A percentile compares a stretch with the other conserved stretches of the same genome.
These are phyloP conservation scores for Dryobates pubescens DNA, from an alignment of 2,797 vertebrate genomes.

Conservation along the genomic window DNA sequence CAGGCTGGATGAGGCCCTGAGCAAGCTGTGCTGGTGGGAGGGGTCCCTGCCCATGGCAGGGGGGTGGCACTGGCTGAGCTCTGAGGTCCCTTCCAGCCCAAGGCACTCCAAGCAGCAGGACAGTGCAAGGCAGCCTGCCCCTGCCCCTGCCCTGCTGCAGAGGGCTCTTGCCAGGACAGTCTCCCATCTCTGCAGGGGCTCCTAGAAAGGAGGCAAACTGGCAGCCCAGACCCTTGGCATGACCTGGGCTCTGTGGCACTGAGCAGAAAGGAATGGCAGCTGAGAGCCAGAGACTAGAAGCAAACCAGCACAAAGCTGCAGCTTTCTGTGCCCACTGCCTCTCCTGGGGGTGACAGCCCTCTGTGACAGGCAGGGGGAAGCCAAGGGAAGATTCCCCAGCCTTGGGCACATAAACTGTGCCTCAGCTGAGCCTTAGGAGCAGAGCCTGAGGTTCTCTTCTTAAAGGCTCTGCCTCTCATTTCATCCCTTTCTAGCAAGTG, in stretches of 20 bases:
- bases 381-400: fast-evolving
- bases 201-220: neutral
- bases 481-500: neutral
- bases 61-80: too few relatives aligned
- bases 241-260: neutral
- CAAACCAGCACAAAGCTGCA: neutral
- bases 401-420: fast-evolving
- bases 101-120: too few relatives aligned
- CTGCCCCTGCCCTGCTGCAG: too few relatives aligned
- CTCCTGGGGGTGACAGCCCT: neutral
- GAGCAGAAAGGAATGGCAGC: neutral
- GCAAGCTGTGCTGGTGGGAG: too few relatives aligned
- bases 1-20: too few relatives aligned
- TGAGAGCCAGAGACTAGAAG: neutral
- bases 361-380: neutral
- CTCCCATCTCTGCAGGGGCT: too few relatives aligned
- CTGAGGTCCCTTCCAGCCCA: too few relatives aligned
- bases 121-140: too few relatives aligned
- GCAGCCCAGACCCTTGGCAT: neutral
- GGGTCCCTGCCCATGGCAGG: too few relatives aligned
- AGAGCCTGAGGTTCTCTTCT: neutral
- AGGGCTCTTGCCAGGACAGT: too few relatives aligned
- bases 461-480: neutral
- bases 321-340: neutral
- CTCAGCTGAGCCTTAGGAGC: neutral